These are phyloP conservation scores for Eulemur macaco DNA, from an alignment of 2,113 vertebrate species.

Conservation along the genomic window DNA sequence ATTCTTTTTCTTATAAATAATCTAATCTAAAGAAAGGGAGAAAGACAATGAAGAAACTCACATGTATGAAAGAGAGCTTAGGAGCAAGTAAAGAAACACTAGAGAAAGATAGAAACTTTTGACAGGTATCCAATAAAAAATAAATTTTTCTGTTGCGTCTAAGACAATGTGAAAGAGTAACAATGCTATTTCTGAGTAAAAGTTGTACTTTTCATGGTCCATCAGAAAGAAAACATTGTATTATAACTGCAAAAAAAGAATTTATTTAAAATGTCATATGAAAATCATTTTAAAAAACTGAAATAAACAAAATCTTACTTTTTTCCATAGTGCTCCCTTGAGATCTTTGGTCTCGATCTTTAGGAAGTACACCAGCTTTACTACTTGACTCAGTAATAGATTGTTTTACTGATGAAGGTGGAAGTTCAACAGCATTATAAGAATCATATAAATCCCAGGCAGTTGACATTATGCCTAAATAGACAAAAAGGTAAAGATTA, in stretches of 20 bases:
- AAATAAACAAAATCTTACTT: slow-evolving; percentile 79
- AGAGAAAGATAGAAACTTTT: not conserved
- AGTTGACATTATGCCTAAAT: slow-evolving; percentile 84
- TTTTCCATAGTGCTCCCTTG: slow-evolving; percentile 74
- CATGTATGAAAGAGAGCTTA: not conserved
- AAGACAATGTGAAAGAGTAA: not conserved
- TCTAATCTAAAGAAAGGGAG: not conserved
- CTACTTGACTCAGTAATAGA: not conserved
- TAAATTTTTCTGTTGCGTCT: not conserved
- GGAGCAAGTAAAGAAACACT: not conserved
- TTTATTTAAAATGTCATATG: not conserved
- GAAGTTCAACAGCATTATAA: slow-evolving; percentile 37
- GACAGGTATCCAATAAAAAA: not conserved
- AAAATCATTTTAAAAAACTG: not conserved
- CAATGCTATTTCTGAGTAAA: not conserved
- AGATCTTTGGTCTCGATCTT: slow-evolving; percentile 34
- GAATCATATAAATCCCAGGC: slow-evolving; percentile 88
- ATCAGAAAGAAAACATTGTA: not conserved
- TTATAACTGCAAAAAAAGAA: not conserved
- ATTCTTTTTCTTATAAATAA: not conserved
- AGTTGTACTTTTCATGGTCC: not conserved
- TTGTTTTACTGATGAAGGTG: not conserved
- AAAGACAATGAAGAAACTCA: not conserved
- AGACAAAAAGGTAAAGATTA: slow-evolving; percentile 31
- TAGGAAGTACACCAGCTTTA: slow-evolving; percentile 17